Base-by-base conservation (phyloP, 2,113 vertebrate species). In the Phalacrocorax pelagicus region DNA sequence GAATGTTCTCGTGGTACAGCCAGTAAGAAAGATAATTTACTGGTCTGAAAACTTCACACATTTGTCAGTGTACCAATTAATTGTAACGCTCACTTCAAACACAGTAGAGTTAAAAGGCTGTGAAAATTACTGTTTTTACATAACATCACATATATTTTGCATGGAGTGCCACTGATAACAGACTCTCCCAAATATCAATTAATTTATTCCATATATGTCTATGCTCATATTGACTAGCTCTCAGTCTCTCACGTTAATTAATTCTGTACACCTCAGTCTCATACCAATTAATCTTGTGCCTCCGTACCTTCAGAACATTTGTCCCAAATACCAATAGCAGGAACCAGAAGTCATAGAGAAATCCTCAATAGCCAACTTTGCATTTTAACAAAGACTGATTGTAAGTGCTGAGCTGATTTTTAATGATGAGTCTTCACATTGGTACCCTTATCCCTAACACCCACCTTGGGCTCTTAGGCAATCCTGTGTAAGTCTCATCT, bases 181-280 rank as follows among this genome's bases (percentile, higher is more conserved):
- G 29, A 78, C 52, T 91, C 16, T 75, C 63, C 26, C 26, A 54
- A 96, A 71, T 85, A 89, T n/a, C 26, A 59, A 6, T 67, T 78
- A 84, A 84, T 89, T 86, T 89, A 57, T 71, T 94, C 46, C 13
- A 19, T 36, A 38, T 38, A 73, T 62, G 42, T 88, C 69, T 67
- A 16, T 63, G 52, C 27, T 81, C 34, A 4, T 79, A 58, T 30
- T 91, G 77, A 67, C 47, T 91, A 34, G 8, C 36, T 94, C 75
- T 95, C 54, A 71, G 47, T 66, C 52, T 81, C 89, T 73, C 81
- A 51, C 12, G 57, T 57, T 86, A 94, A 94, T 96, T 95, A 96
- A 94, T 94, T 92, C 52, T 79, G 16, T 59, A 84, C 57, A 38
- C 18, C 63, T 81, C 70, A 87, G n/a, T 59, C 73, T 92, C 81